Base-by-base conservation (phyloP, 2,797 vertebrate genomes). In the Esox masquinongy region DNA sequence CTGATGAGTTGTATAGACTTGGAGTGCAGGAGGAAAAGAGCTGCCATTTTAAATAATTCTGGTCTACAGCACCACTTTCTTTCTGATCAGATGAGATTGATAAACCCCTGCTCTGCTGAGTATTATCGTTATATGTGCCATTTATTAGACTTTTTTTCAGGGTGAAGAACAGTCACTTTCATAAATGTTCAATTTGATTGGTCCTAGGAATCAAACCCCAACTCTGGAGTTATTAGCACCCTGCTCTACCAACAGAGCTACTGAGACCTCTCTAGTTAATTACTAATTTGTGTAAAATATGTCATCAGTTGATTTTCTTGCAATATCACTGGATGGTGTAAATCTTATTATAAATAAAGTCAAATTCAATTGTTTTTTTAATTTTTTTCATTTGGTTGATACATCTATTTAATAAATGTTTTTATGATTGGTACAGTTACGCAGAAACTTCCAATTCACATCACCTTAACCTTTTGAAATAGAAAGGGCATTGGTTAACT, bases 331-430 rank as follows among this genome's bases (percentile, higher is more conserved):
- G 50, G 68, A 75, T 82, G 72, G 81, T 77, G 72, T 85, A 77
- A 82, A 80, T 82, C 74, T 88, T 81, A 77, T 80, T 81, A 77
- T 80, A 56, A 89, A 88, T 86, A 85, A 87, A 89, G 75, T 49
- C 36, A 79, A 83, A 82, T 68, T 43, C 74, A 77, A 77, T 64
- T 74, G 49, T n/a, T 4, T 11, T 11, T 75, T 34, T 49, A 66
- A n/a, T 74, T 36, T 74, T 19, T 5, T 43, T 2, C 2, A 34
- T 8, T 36, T 68, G 19, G n/a, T 49, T 69, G 68, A 69, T 47
- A 43, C 11, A 70, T 70, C 11, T 47, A 9, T 43, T 43, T 43
- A 47, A 39, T n/a, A 3, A 36, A 19, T n/a, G 31, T 36, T 68
- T 14, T 64, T 2, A 64, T 64, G 24, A 64, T 31, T 26, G 15